phyloP scores from a whole-genome alignment of 2,888 invertebrate genomes.

The Polydrusus pterygomalis region DNA sequence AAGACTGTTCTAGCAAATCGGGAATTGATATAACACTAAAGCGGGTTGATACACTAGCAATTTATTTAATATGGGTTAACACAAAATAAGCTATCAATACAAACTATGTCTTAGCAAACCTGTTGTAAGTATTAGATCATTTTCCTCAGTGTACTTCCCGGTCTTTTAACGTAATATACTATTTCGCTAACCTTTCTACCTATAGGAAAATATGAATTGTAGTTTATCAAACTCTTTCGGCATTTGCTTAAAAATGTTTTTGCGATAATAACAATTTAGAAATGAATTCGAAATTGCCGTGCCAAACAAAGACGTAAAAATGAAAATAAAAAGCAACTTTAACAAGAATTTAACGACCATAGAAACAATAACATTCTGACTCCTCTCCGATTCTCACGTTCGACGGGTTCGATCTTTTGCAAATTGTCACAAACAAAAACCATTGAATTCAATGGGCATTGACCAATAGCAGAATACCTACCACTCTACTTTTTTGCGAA shows the following conservation, averaged over 20 bases:
- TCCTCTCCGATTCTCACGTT: constrained; percentile 56
- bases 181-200: no score
- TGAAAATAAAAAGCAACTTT: constrained; percentile 37
- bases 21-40: no score
- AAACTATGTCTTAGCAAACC: no score
- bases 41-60: no score
- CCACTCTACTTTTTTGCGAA: constrained; percentile 48
- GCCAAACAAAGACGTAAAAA: constrained; percentile 27
- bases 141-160: no score
- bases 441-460: constrained; percentile 54
- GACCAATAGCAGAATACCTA: constrained; percentile 53
- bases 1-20: no score
- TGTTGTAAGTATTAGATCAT: no score
- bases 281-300: not conserved
- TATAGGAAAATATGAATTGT: no score
- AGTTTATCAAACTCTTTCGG: no score
- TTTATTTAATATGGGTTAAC: no score
- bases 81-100: no score
- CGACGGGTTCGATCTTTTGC: constrained; percentile 55
- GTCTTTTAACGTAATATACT: no score
- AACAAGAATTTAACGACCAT: constrained; percentile 53
- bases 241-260: not conserved
- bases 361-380: constrained; percentile 56
- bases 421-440: constrained; percentile 54
- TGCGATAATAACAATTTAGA: not conserved